Evolutionary conservation across 2,888 invertebrate genomes (phyloP), one percentile per base, ranked within the genome.

Genomic region (Machimus rusticus): DNA sequence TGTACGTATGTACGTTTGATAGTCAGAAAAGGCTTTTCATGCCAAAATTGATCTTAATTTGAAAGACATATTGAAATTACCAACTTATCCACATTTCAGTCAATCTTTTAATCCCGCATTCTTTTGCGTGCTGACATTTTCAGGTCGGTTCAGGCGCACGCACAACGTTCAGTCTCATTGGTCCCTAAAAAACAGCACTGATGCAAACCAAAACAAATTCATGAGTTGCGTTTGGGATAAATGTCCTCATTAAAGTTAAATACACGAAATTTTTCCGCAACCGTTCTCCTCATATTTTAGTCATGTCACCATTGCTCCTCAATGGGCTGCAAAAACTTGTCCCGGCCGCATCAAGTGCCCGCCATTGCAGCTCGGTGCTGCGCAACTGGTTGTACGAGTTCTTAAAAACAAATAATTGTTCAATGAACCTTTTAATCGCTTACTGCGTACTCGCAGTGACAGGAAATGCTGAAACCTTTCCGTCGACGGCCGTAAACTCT

Each of bases 381-480:
- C 37, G 76, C 37, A 76, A 76, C 76, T 76, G 76, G 76, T 76
- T 31, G 76, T 34, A 34, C 76, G 34, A 9, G 76, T 76, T 76
- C 76, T 76, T 76, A 76, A 76, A 76, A 76, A 76, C 31, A 76
- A 76, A 76, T 76, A 8, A 76, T 76, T 76, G 76, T 76, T 76
- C 76, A 76, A 76, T 76, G 76, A 76, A 76, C 76, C 76, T 76
- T 37, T 76, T 76, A 76, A 76, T 76, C 76, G 76, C 76, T 76
- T n/a, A n/a, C 34, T 34, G 76, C 19, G 37, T 76, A 37, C 37
- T 76, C 37, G 16, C 37, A n/a, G 19, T 31, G 76, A 76, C 34
- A 76, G 76, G 76, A 76, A 76, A 76, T n/a, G 76, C 37, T 37
- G 76, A 76, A 76, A 76, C 9, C 37, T 76, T 76, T 76, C 16